A percentile compares a stretch with the other conserved stretches of the same genome.
phyloP scores from a whole-genome alignment of 2,113 vertebrate genomes.

The Pelusios castaneus region DNA sequence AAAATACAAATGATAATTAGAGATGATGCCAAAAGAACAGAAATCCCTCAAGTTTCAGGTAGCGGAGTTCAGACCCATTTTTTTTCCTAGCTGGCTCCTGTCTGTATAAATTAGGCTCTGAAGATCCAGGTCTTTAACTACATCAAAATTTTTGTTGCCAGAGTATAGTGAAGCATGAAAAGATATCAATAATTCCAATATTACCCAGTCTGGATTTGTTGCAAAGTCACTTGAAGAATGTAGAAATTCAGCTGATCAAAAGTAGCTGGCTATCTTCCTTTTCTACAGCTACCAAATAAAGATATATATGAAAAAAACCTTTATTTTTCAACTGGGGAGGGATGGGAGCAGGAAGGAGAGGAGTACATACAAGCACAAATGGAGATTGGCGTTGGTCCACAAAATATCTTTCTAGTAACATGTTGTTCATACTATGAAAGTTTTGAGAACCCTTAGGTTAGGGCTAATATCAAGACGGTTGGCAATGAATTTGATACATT shows the following conservation, averaged over 20 bases:
- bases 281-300: background rate
- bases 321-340: background rate
- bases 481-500: background rate
- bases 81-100: fast-evolving
- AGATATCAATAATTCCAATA: background rate
- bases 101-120: too few species aligned
- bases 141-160: background rate
- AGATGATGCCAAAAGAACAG: background rate
- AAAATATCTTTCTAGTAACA: background rate
- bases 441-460: background rate
- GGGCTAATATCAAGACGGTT: background rate
- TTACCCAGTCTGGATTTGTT: background rate
- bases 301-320: background rate
- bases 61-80: background rate
- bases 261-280: background rate
- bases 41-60: background rate
- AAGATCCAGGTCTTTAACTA: background rate
- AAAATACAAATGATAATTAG: background rate
- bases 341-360: background rate
- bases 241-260: background rate
- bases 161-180: fast-evolving
- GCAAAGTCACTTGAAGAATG: background rate
- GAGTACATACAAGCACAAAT: background rate
- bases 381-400: background rate
- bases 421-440: background rate